Evolutionary conservation across 2,113 vertebrate genomes (phyloP), one percentile per base, ranked within the genome.

Genomic region (Thomomys bottae): DNA sequence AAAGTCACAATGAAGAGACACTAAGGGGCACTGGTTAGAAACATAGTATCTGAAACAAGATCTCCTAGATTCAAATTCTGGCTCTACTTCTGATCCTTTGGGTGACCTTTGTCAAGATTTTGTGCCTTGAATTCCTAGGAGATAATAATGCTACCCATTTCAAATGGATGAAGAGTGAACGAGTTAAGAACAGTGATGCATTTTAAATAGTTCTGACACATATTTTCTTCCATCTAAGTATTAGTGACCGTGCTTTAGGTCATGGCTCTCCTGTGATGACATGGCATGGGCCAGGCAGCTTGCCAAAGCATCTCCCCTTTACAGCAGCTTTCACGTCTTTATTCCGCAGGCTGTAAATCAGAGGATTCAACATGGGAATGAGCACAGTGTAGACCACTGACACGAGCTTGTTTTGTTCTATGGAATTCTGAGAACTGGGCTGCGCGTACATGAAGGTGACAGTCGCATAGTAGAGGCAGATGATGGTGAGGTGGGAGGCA

Each of bases 321-420:
- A 95, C 67, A 10, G 92, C 72, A 32, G 54, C 3, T 82, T 93
- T 95, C 61, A 84, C 89, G 4, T 90, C 90, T n/a, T 85, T 92
- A 66, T 94, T 95, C 84, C 94, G 92, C n/a, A 96, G 76, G 59
- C 92, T 96, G 14, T 93, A 94, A 84, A 79, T 64, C 14, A 79
- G 87, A 32, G 92, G 88, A 57, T 75, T 95, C 80, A 94, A 71
- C 79, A 84, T 84, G 8, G 89, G 90, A 36, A 75, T 91, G 54
- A 71, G 15, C 38, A 83, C 57, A 3, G 80, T 87, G 49, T 78
- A 92, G 89, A 92, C 80, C 38, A 87, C 84, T 76, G 96, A 95
- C 30, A 89, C 23, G 0, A 72, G 20, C 54, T 91, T 72, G 66
- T 85, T 89, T 49, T 87, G 77, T 1, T 42, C 84, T 3, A 2